Base-by-base conservation (phyloP, 1,140 invertebrate genomes). In the Tenebrio molitor region DNA sequence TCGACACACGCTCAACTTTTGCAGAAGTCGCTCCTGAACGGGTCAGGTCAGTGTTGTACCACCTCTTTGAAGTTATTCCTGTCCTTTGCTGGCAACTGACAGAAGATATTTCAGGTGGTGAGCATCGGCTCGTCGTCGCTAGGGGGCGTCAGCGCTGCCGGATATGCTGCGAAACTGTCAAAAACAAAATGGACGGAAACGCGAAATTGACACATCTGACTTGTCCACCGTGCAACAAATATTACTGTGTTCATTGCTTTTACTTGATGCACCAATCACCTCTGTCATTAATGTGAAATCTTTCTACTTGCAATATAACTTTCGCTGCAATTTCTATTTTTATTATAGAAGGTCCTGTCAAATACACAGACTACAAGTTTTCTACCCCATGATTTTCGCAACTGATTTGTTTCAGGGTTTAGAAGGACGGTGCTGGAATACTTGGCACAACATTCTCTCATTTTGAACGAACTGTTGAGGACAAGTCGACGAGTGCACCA, bases 1-100 rank as follows among this genome's bases (percentile, higher is more conserved):
- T 8, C 84, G 88, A 2, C 89, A 89, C 74, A 66, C 88, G 70
- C 85, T 85, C 65, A 87, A 82, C 12, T 39, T 8, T 39, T 39
- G 36, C n/a, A 39, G 12, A 39, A 39, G 8, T n/a, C n/a, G n/a
- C n/a, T n/a, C n/a, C n/a, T n/a, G n/a, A n/a, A n/a, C n/a, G n/a
- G n/a, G n/a, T n/a, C n/a, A n/a, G n/a, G n/a, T n/a, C n/a, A n/a
- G n/a, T n/a, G n/a, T n/a, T n/a, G n/a, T n/a, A n/a, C n/a, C n/a
- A n/a, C n/a, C n/a, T n/a, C n/a, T n/a, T n/a, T n/a, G n/a, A n/a
- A n/a, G n/a, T n/a, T n/a, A n/a, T n/a, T n/a, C n/a, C n/a, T n/a
- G n/a, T n/a, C n/a, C n/a, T n/a, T n/a, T n/a, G n/a, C n/a, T n/a
- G n/a, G n/a, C n/a, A n/a, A n/a, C n/a, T n/a, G n/a, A n/a, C n/a